Evolutionary conservation across 2,113 vertebrate genomes (phyloP).

Genomic region (Atlantisia rogersi): DNA sequence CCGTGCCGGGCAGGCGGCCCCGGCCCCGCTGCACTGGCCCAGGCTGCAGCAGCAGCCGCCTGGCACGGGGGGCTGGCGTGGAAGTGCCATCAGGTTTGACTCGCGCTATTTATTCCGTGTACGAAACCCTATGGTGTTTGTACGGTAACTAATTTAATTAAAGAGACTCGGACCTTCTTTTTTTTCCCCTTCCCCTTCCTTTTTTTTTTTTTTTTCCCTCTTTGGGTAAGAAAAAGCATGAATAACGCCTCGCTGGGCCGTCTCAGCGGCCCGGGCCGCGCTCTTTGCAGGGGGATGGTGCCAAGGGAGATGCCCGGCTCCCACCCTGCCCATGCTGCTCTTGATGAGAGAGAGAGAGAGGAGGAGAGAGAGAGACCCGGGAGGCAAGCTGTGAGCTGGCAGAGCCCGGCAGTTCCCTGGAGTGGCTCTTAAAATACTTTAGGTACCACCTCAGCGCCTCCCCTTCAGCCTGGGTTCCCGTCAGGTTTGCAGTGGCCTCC

Average conservation of each 20-base stretch:
- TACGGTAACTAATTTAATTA: slow-evolving; percentile 80
- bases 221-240: neutral
- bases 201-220: too few species aligned
- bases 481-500: slow-evolving; percentile 26
- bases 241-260: slow-evolving; percentile 14
- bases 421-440: slow-evolving; percentile 22
- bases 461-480: neutral
- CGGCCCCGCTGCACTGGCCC: neutral
- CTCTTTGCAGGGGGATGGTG: neutral
- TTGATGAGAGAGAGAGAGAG: neutral
- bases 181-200: neutral
- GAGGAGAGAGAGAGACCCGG: neutral
- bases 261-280: neutral
- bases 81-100: slow-evolving; percentile 67
- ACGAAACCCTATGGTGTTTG: slow-evolving; percentile 82
- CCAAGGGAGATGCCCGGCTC: slow-evolving; percentile 9
- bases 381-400: neutral
- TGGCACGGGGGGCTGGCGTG: slow-evolving; percentile 41
- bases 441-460: neutral
- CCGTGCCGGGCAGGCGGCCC: neutral
- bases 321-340: neutral
- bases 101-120: slow-evolving; percentile 79
- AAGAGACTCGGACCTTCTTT: slow-evolving; percentile 66
- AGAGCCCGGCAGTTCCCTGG: neutral
- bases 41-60: slow-evolving; percentile 9